These are phyloP conservation scores for Capitulum mitella DNA, from an alignment of 2,888 invertebrate genomes.

Conservation along the genomic window DNA sequence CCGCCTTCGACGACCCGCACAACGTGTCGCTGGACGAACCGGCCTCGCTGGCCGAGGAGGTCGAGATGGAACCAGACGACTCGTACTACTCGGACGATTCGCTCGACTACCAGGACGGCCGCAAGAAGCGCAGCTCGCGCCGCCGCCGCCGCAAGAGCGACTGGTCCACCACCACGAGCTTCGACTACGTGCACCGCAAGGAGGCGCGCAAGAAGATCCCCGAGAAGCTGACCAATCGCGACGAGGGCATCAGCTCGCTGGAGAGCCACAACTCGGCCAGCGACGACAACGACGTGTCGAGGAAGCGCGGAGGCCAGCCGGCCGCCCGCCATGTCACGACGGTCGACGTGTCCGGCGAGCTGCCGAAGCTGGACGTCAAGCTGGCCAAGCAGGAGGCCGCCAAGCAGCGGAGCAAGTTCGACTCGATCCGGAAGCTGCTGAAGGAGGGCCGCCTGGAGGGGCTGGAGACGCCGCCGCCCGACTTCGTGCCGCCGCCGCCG, in stretches of 20 bases:
- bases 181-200: constrained; percentile 17
- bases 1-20: constrained; percentile 24
- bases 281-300: constrained; percentile 37
- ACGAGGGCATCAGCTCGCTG: constrained; percentile 24
- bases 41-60: constrained; percentile 27
- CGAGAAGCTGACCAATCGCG: neutral
- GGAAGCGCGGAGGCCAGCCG: constrained; percentile 68
- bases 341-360: constrained; percentile 46
- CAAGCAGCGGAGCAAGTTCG: constrained; percentile 51
- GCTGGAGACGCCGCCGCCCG: constrained; percentile 48
- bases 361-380: constrained; percentile 50
- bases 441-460: constrained; percentile 59
- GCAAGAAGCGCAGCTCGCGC: neutral
- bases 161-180: constrained; percentile 23
- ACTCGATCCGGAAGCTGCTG: constrained; percentile 65
- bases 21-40: constrained; percentile 1
- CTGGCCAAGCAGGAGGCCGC: constrained; percentile 54
- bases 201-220: constrained; percentile 9
- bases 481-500: constrained; percentile 55
- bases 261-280: constrained; percentile 25
- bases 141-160: constrained; percentile 21
- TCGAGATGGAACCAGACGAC: constrained; percentile 52
- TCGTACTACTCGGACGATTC: constrained; percentile 69
- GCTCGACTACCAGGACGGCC: constrained; percentile 42
- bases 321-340: constrained; percentile 58